Evolutionary conservation across 64 coral and sea anemone species (phyloP).

Genomic region (Stichodactyla helianthus): DNA sequence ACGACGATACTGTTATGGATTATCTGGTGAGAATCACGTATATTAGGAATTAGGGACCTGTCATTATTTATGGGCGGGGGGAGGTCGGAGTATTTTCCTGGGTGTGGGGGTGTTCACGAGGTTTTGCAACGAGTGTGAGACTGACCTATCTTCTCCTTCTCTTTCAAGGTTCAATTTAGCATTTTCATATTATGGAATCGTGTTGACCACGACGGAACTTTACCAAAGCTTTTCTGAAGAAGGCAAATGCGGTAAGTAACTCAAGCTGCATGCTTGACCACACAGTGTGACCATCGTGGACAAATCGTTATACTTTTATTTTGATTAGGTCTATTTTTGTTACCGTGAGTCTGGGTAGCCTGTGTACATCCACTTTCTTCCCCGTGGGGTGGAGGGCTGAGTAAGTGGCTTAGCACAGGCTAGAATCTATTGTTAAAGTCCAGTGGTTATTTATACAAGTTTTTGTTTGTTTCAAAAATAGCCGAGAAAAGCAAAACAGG

Average conservation of each 20-base stretch:
- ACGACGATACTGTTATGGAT: constrained; percentile 65
- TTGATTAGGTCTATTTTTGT: too few species aligned
- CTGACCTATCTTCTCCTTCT: background rate
- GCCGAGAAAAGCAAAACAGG: background rate
- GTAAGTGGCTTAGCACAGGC: background rate
- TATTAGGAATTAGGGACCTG: too few species aligned
- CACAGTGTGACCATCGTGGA: background rate
- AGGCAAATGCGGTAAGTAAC: constrained; percentile 27
- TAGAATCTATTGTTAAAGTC: background rate
- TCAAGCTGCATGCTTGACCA: background rate
- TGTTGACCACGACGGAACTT: constrained; percentile 89
- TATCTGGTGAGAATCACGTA: constrained; percentile 39
- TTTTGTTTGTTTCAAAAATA: background rate
- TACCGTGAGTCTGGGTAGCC: too few species aligned
- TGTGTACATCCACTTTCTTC: too few species aligned
- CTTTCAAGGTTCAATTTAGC: constrained; percentile 77
- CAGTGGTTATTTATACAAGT: background rate
- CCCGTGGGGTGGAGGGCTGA: too few species aligned
- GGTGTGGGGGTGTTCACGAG: too few species aligned
- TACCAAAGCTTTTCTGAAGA: constrained; percentile 52
- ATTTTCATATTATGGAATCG: constrained; percentile 92
- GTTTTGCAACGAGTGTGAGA: background rate
- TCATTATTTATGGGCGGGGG: too few species aligned
- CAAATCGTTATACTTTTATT: background rate
- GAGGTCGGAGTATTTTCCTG: too few species aligned